These are phyloP conservation scores for Muntiacus muntjak DNA, from an alignment of 2,113 vertebrate genomes.

Conservation along the genomic window DNA sequence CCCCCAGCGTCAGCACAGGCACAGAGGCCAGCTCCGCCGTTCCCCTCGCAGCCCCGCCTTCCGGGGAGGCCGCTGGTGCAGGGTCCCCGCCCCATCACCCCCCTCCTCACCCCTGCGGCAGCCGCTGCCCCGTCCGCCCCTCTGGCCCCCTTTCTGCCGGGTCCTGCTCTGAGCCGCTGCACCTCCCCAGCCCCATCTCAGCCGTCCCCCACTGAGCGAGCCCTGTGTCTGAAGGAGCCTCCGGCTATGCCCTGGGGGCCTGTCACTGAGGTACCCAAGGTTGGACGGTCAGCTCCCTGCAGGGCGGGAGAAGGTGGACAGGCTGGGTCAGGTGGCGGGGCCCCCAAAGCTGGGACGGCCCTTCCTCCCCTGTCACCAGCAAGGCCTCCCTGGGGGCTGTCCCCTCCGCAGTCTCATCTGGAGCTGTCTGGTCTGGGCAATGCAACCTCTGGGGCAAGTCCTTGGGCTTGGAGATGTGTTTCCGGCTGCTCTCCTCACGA, in stretches of 20 bases:
- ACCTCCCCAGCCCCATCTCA: neutral
- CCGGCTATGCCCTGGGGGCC: fast-evolving
- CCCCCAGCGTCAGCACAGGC: neutral
- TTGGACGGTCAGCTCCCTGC: neutral
- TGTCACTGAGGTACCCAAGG: neutral
- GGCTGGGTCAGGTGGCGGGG: fast-evolving
- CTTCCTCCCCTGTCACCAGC: neutral
- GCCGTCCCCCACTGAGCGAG: too few species aligned
- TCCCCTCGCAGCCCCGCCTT: neutral
- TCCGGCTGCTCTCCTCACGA: neutral
- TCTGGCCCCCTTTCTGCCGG: neutral
- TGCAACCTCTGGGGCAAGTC: neutral
- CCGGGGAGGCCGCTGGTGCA: neutral
- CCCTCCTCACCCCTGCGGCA: fast-evolving
- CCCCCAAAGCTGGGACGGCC: neutral
- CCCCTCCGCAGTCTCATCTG: neutral
- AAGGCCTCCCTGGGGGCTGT: neutral
- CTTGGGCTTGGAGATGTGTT: too few species aligned
- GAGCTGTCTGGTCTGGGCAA: too few species aligned
- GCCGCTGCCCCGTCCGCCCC: neutral
- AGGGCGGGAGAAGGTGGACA: neutral
- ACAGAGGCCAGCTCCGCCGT: neutral
- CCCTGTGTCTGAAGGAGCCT: neutral
- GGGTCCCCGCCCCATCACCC: neutral
- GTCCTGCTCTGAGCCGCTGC: neutral